These are phyloP conservation scores for Channa maculata DNA, from an alignment of 2,113 vertebrate genomes.

Conservation along the genomic window DNA sequence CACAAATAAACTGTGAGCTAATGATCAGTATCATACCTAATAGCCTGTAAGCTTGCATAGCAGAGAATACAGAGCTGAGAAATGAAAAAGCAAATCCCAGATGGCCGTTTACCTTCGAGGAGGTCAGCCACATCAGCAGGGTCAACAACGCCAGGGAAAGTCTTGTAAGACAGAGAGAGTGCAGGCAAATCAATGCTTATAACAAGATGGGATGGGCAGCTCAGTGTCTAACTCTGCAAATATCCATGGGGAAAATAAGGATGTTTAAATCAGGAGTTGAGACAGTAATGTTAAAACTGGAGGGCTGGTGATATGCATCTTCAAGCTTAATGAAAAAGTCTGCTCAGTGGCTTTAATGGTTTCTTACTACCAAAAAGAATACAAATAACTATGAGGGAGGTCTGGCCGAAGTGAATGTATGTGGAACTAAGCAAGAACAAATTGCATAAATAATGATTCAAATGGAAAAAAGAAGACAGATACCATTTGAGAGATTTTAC, in stretches of 20 bases:
- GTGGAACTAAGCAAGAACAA: slow-evolving; percentile 7
- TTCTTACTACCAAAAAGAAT: neutral
- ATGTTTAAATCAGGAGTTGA: slow-evolving; percentile 16
- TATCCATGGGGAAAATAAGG: slow-evolving; percentile 9
- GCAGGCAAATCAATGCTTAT: slow-evolving; percentile 62
- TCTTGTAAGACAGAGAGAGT: slow-evolving; percentile 78
- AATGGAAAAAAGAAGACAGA: neutral
- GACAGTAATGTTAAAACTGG: slow-evolving; percentile 25
- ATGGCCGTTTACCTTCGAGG: slow-evolving; percentile 87
- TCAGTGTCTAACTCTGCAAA: slow-evolving; percentile 20
- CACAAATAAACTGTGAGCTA: slow-evolving; percentile 65
- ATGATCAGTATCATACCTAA: slow-evolving; percentile 68
- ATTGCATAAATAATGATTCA: neutral
- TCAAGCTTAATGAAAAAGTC: neutral
- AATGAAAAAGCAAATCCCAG: slow-evolving; percentile 65
- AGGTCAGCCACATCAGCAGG: slow-evolving; percentile 91
- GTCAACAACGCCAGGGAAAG: slow-evolving; percentile 88
- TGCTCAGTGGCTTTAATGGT: neutral
- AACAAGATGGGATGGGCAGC: slow-evolving; percentile 53
- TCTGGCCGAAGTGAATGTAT: neutral
- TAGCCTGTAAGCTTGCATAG: slow-evolving; percentile 61
- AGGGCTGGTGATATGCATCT: slow-evolving; percentile 11
- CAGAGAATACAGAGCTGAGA: slow-evolving; percentile 58
- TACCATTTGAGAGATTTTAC: neutral
- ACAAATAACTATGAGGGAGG: neutral